A percentile compares a stretch with the other conserved stretches of the same genome.
Evolutionary conservation across 2,797 vertebrate genomes (phyloP).

Genomic region (Argya squamiceps): DNA sequence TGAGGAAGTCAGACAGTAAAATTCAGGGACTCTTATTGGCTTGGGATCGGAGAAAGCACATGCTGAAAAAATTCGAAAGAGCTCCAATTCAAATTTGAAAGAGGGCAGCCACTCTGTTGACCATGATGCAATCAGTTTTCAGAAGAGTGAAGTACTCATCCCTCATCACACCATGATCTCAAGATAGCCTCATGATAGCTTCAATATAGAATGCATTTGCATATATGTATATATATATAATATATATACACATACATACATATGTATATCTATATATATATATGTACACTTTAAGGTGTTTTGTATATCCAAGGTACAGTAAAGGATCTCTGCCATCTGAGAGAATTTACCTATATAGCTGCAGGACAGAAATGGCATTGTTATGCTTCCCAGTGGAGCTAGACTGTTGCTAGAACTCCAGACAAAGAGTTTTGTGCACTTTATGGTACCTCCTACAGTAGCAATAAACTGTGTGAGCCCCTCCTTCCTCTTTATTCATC

Average conservation of each 20-base stretch:
- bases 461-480: background rate
- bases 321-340: background rate
- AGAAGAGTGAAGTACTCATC: background rate
- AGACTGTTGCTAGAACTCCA: background rate
- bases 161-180: background rate
- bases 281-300: background rate
- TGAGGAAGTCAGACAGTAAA: background rate
- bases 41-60: background rate
- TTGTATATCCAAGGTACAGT: background rate
- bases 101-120: background rate
- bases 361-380: background rate
- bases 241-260: fast-evolving
- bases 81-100: background rate
- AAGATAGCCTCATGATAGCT: background rate
- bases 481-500: background rate
- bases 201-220: background rate
- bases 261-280: too few relatives aligned
- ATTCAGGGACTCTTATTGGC: background rate
- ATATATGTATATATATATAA: too few relatives aligned
- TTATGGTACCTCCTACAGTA: background rate
- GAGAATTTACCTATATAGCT: background rate
- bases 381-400: background rate
- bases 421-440: background rate
- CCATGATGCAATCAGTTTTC: background rate
- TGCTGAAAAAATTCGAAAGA: background rate